Evolutionary conservation across 2,113 vertebrate genomes (phyloP), one percentile per base, ranked within the genome.

Genomic region (Synchiropus splendidus): DNA sequence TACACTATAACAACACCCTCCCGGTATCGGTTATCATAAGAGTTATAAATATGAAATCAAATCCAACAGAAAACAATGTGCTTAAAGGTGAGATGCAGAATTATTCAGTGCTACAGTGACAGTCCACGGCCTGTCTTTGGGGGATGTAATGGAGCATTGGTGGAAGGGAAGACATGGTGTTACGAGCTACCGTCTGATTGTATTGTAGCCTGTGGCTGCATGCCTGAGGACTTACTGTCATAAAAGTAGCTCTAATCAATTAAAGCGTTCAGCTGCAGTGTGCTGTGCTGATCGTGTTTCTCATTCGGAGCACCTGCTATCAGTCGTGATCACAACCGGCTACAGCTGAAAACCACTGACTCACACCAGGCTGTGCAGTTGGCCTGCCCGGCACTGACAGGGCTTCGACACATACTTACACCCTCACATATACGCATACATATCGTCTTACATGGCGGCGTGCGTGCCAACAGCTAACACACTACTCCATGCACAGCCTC

Each of bases 201-300:
- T 21, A 11, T 37, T 31, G n/a, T n/a, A n/a, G n/a, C n/a, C 48
- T 16, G 54, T 1, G 57, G 61, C 55, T 56, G 56, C 59, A 54
- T 76, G 70, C 57, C 56, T 74, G 45, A 54, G 45, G 51, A 35
- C 62, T 67, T 8, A 64, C 70, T 61, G 44, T 55, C 40, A 45
- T 74, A 70, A 76, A 74, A 72, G 64, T 63, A 33, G 1, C 56
- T 61, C 54, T 67, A 74, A 79, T 79, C 73, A 72, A 74, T 79
- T 76, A 79, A 68, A 74, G 64, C 70, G 16, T 72, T 49, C 40
- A 67, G 58, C 67, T 49, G 64, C 47, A 37, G 64, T 30, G 63
- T 50, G 70, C 35, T 2, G 45, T 47, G 48, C 47, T 14, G 64
- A 73, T 79, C 54, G 21, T 17, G 49, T 72, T 74, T 70, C 76